Evolutionary conservation across 2,888 invertebrate genomes (phyloP), one percentile per base, ranked within the genome.

Genomic region (Chesias legatella): DNA sequence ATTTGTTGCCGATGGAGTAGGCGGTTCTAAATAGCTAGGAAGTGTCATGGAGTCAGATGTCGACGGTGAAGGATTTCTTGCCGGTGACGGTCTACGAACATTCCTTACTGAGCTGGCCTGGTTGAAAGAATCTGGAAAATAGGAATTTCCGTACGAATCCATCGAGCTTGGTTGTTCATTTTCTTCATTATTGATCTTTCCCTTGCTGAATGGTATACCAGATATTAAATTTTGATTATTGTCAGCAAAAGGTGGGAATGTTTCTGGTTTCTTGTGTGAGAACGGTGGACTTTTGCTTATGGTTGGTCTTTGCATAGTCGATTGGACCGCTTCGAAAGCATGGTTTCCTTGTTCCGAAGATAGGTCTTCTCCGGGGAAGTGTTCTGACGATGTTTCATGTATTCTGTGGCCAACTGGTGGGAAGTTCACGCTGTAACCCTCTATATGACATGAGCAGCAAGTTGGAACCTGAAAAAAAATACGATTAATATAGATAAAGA

Each of bases 361-460:
- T 3, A 89, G 68, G 32, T 91, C 91, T 51, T 89, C 89, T 1
- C 90, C 91, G 0, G 91, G 91, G 43, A 91, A 91, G 7, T 73
- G 75, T 63, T 91, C 91, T 5, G 88, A 86, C 0, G 79, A 73
- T 1, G 86, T 83, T 45, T 86, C 79, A 6, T 89, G 84, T 2
- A 89, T 79, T 56, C 90, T 80, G 24, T 89, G 89, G 1, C 90
- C 89, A 11, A 90, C 68, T 0, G 93, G 93, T 0, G 93, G 93
- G 50, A 91, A 93, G 6, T 92, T 84, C 7, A 92, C 92, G 20
- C 92, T 88, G 63, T 93, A 94, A 1, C 94, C 94, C 65, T 93
- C 93, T 7, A 95, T 92, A 67, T 94, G 94, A 61, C 95, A 95
- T 1, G 94, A 94, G 61, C 95, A 95, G 58, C 94, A 94, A 0